Percentiles rank a stretch among this genome's conserved stretches.
Evolutionary conservation across 2,113 vertebrate genomes (phyloP).

Genomic region (Perognathus longimembris): DNA sequence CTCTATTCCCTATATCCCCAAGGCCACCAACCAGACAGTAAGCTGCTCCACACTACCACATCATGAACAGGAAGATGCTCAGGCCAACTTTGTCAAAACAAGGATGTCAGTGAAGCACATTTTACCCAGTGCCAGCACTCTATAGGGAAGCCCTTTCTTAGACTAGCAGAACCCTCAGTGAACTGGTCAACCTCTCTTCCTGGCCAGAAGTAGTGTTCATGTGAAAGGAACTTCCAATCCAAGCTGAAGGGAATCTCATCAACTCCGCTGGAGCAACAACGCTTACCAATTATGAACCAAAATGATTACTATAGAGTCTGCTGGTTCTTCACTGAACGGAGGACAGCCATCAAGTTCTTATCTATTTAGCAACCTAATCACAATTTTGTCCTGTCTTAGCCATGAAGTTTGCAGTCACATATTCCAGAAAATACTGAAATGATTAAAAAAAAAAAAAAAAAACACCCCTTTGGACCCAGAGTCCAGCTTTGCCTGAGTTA

Average conservation of each 20-base stretch:
- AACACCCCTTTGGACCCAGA: neutral
- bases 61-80: neutral
- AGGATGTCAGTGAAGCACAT: neutral
- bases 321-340: neutral
- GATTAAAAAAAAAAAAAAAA: no score
- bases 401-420: neutral
- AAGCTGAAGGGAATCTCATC: neutral
- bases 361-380: neutral
- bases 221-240: neutral
- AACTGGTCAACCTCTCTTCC: neutral
- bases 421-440: neutral
- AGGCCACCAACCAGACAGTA: neutral
- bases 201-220: neutral
- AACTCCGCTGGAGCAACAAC: neutral
- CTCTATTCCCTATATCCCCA: neutral
- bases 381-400: neutral
- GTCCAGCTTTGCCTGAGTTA: neutral
- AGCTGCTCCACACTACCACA: neutral
- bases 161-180: neutral
- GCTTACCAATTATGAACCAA: neutral
- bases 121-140: neutral
- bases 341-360: neutral
- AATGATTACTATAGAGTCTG: neutral
- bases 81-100: neutral
- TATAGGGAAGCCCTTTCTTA: neutral